Evolutionary conservation across 2,888 invertebrate species (phyloP).

Genomic region (Phania funesta): DNA sequence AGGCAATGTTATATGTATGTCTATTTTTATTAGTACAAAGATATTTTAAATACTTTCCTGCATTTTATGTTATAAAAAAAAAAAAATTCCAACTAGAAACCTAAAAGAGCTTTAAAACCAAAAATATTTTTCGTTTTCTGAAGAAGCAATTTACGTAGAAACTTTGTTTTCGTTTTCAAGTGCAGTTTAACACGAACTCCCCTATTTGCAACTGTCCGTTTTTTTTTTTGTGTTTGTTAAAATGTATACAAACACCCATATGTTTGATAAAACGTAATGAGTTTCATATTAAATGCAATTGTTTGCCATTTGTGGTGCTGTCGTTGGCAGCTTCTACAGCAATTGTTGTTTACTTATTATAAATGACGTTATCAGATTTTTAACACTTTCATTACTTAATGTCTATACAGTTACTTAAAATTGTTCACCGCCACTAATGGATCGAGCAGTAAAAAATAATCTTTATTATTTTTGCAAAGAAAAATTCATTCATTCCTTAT

Average conservation of each 20-base stretch:
- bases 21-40: too few species aligned
- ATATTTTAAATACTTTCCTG: too few species aligned
- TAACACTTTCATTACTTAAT: slow-evolving; percentile 67
- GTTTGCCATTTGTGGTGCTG: slow-evolving; percentile 27
- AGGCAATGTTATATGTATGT: too few species aligned
- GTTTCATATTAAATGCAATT: slow-evolving; percentile 40
- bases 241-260: background rate
- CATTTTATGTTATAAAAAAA: too few species aligned
- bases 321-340: slow-evolving; percentile 42
- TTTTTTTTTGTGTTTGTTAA: background rate
- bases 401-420: slow-evolving; percentile 52
- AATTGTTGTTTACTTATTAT: slow-evolving; percentile 56
- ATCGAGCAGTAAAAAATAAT: slow-evolving; percentile 44
- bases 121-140: too few species aligned
- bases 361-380: slow-evolving; percentile 66
- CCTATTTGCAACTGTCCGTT: background rate
- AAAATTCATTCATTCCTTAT: slow-evolving; percentile 25
- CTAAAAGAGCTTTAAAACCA: too few species aligned
- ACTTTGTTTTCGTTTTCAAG: too few species aligned
- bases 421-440: slow-evolving; percentile 56
- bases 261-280: slow-evolving; percentile 35
- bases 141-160: too few species aligned
- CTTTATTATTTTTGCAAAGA: slow-evolving; percentile 30
- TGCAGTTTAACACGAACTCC: too few species aligned
- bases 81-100: too few species aligned